Evolutionary conservation across 2,797 vertebrate species (phyloP).

Genomic region (Falco peregrinus): DNA sequence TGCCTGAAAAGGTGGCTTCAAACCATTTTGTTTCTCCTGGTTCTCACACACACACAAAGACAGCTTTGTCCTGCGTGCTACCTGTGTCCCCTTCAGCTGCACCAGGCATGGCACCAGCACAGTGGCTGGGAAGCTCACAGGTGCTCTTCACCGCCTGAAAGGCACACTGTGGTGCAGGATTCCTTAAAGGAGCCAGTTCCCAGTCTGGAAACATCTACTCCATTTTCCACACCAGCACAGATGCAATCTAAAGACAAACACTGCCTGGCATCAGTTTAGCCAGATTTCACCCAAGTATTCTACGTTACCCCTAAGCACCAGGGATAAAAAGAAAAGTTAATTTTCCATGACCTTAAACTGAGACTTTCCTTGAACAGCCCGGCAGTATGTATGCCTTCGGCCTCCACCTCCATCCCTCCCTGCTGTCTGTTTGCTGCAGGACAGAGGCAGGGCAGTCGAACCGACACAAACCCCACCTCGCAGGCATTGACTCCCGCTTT

Average conservation of each 20-base stretch:
- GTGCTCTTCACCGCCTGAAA: background rate
- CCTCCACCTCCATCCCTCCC: background rate
- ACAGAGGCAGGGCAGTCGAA: background rate
- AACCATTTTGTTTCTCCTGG: background rate
- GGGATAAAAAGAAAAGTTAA: background rate
- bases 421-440: background rate
- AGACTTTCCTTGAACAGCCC: background rate
- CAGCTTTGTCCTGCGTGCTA: background rate
- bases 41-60: background rate
- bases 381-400: background rate
- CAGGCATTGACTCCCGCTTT: background rate
- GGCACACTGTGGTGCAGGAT: background rate
- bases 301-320: background rate
- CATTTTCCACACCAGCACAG: background rate
- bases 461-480: rapidly evolving
- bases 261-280: background rate
- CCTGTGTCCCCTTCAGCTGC: background rate
- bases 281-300: background rate
- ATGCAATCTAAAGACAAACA: background rate
- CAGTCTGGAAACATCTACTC: background rate
- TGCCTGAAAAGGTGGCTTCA: background rate
- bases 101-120: background rate
- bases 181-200: background rate
- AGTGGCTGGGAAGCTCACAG: background rate
- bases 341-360: background rate